These are phyloP conservation scores for Oncorhynchus nerka DNA, from an alignment of 2,113 vertebrate species.

Conservation along the genomic window DNA sequence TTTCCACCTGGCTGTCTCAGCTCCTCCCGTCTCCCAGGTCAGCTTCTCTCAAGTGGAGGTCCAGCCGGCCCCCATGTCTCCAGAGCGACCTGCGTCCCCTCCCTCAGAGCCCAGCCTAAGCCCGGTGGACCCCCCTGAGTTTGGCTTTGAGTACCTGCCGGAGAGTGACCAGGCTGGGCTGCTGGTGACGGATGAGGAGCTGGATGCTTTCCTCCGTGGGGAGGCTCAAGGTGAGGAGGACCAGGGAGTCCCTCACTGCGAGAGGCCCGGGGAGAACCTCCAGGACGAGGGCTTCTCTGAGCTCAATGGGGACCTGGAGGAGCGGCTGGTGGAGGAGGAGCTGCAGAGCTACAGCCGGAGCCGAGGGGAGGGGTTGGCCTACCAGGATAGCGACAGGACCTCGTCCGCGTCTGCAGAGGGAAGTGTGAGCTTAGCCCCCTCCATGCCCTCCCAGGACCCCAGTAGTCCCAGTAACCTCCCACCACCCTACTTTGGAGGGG, in stretches of 20 bases:
- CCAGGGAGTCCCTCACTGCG: slow-evolving; percentile 10
- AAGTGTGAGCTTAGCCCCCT: slow-evolving; percentile 30
- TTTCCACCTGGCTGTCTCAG: background rate
- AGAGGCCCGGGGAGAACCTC: slow-evolving; percentile 22
- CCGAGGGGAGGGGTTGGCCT: slow-evolving; percentile 33
- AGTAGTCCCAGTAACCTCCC: slow-evolving; percentile 42
- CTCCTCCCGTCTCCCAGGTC: slow-evolving; percentile 9
- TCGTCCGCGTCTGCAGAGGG: slow-evolving; percentile 32
- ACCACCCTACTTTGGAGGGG: slow-evolving; percentile 73
- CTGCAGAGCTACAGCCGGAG: slow-evolving; percentile 30
- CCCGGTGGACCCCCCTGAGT: slow-evolving; percentile 59
- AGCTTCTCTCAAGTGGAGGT: slow-evolving; percentile 43
- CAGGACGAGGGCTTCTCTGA: slow-evolving; percentile 45
- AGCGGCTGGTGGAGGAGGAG: slow-evolving; percentile 43
- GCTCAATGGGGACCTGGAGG: slow-evolving; percentile 34
- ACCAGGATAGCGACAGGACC: slow-evolving; percentile 64
- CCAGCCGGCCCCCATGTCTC: slow-evolving; percentile 13
- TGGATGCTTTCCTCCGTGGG: slow-evolving; percentile 87
- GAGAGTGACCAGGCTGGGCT: slow-evolving; percentile 76
- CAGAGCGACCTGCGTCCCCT: slow-evolving; percentile 26
- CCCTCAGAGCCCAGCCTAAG: slow-evolving; percentile 54
- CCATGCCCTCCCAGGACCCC: slow-evolving; percentile 50
- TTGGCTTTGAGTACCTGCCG: slow-evolving; percentile 72
- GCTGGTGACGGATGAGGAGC: slow-evolving; percentile 86
- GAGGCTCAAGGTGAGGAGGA: slow-evolving; percentile 64